Percentiles rank a stretch among this genome's conserved stretches.
phyloP scores from a whole-genome alignment of 2,888 invertebrate genomes.

The Eupithecia exiguata region DNA sequence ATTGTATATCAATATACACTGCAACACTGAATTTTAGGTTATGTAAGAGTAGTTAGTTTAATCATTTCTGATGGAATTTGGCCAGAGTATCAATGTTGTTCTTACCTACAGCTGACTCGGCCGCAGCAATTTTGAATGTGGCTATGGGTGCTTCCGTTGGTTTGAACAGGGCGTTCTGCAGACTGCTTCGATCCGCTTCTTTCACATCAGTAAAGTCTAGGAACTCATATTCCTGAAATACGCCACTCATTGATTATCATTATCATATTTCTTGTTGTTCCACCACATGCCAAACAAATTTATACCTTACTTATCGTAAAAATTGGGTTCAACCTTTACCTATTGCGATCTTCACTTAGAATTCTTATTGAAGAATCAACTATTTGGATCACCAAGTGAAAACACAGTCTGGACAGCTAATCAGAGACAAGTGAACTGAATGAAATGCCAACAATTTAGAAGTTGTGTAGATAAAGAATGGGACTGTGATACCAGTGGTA shows the following conservation, averaged over 20 bases:
- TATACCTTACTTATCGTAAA: constrained; percentile 8
- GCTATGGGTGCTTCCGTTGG: constrained; percentile 39
- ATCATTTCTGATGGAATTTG: not conserved
- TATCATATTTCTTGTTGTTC: constrained; percentile 4
- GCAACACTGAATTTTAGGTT: too few relatives aligned
- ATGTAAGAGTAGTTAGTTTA: too few relatives aligned
- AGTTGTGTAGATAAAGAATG: not conserved
- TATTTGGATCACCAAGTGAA: not conserved
- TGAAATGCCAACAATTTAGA: not conserved
- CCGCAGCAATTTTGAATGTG: constrained; percentile 44
- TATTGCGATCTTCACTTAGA: not conserved
- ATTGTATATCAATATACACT: not conserved
- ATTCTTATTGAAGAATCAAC: not conserved
- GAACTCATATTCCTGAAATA: constrained; percentile 87
- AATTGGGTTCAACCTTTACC: not conserved
- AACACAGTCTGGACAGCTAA: not conserved
- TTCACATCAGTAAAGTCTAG: constrained; percentile 89
- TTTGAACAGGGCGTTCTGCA: constrained; percentile 85
- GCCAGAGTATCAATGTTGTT: not conserved
- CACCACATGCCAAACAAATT: constrained; percentile 28
- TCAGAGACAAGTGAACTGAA: not conserved
- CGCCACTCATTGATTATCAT: constrained; percentile 50
- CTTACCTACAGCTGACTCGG: constrained; percentile 71
- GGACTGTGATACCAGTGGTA: not conserved
- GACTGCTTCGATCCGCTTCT: constrained; percentile 86